phyloP scores from a whole-genome alignment of 1,140 invertebrate species.

The Drosophila arawakana region DNA sequence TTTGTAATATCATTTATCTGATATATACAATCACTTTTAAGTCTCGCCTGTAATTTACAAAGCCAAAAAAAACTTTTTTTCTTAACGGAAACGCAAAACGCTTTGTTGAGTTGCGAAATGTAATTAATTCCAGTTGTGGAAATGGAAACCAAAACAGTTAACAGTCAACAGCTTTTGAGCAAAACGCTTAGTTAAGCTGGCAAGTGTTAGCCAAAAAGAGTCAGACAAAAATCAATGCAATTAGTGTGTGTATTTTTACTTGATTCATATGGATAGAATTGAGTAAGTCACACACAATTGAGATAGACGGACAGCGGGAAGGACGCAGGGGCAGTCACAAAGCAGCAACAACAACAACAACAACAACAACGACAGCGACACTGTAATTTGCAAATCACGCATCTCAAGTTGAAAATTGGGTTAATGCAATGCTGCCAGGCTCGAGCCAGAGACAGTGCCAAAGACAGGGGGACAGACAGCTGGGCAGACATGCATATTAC shows the following conservation, averaged over 20 bases:
- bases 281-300: conserved; percentile 38
- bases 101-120: conserved; percentile 3
- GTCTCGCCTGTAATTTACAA: background rate
- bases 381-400: conserved; percentile 78
- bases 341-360: conserved; percentile 18
- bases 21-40: background rate
- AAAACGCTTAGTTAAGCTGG: background rate
- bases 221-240: conserved; percentile 45
- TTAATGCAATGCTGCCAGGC: conserved; percentile 73
- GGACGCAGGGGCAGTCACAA: conserved; percentile 9
- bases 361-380: conserved; percentile 18
- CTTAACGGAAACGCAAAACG: conserved; percentile 6
- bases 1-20: too few relatives aligned
- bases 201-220: conserved; percentile 19
- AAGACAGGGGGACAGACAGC: conserved; percentile 15
- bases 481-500: conserved; percentile 57
- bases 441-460: conserved; percentile 14
- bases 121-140: conserved; percentile 5
- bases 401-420: conserved; percentile 80
- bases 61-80: background rate
- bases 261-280: conserved; percentile 34
- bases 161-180: background rate
- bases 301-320: conserved; percentile 4
- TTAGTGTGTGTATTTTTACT: conserved; percentile 27
- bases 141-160: conserved; percentile 24